These are phyloP conservation scores for Urosaurus nigricauda DNA, from an alignment of 2,797 vertebrate species.

Conservation along the genomic window DNA sequence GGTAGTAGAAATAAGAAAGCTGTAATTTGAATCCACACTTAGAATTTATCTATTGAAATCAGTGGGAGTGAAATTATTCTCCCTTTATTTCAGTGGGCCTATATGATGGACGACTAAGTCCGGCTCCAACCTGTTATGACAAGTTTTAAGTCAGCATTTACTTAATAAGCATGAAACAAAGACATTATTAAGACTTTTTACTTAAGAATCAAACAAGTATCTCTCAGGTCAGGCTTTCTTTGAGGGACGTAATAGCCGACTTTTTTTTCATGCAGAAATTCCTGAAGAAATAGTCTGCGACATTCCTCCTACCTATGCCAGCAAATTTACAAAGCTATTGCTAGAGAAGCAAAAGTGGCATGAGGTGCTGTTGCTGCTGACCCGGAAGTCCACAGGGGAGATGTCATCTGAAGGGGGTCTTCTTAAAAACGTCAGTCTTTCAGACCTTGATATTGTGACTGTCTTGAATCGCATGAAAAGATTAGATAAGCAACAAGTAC, in stretches of 20 bases:
- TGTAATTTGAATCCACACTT: no score
- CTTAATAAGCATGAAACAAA: background rate
- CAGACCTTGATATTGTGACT: constrained; percentile 74
- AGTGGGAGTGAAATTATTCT: no score
- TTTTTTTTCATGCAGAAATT: constrained; percentile 78
- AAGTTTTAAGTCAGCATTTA: background rate
- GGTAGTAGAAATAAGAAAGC: no score
- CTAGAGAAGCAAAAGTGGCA: constrained; percentile 78
- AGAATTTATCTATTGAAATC: no score
- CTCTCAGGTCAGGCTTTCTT: background rate
- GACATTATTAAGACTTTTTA: background rate
- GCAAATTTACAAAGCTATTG: constrained; percentile 76
- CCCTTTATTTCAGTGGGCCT: no score
- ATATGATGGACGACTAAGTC: background rate
- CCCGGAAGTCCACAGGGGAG: constrained; percentile 70
- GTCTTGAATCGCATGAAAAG: constrained; percentile 70
- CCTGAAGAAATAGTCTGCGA: constrained; percentile 74
- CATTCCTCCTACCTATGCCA: constrained; percentile 71
- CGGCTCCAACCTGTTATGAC: background rate
- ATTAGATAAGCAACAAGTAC: constrained; percentile 54
- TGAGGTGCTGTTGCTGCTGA: constrained; percentile 79
- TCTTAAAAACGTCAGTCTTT: constrained; percentile 73
- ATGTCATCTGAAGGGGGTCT: constrained; percentile 40
- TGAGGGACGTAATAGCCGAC: constrained; percentile 15
- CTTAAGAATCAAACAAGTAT: background rate